Base-by-base conservation (phyloP, 2,797 vertebrate genomes). In the Balearica regulorum region DNA sequence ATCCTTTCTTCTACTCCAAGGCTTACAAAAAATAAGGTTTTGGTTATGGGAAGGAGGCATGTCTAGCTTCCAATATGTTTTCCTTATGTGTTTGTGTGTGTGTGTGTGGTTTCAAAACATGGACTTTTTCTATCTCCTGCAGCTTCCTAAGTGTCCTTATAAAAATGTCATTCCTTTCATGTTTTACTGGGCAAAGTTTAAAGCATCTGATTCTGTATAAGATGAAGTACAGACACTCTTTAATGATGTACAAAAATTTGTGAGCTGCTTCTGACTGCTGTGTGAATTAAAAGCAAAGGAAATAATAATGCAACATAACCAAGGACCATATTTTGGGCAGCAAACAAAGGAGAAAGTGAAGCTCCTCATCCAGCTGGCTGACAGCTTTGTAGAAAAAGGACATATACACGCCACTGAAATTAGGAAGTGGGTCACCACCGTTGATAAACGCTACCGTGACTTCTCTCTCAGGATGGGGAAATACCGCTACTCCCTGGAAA, bases 261-360 rank as follows among this genome's bases (percentile, higher is more conserved):
- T 21, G 31, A 89, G 43, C 55, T 49, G 46, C 81, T 92, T 96
- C 79, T 94, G 61, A 89, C 29, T 86, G 58, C 43, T 89, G 24
- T 84, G 48, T 92, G 68, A 89, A 71, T 93, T 87, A 88, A 95
- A 93, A 91, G 5, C 39, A 69, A 89, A 86, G 44, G 76, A 78
- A 94, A 81, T 88, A 85, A 60, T 54, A 70, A 75, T 17, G 46
- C 89, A 91, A 41, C 25, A 14, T 98, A 98, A 98, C 88, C 11
- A 35, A 91, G 17, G 28, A 89, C 43, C 28, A 3, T 98, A 70
- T 98, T 96, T 98, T 96, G 95, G 82, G 11, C 98, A 99, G 99
- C 99, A 99, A 99, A 99, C 99, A 31, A 99, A 99, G 98, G 99
- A 99, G 97, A 99, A 99, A 97, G 99, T 99, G 97, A 99, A 99